Evolutionary conservation across 2,888 invertebrate genomes (phyloP), one percentile per base, ranked within the genome.

Genomic region (Mystacides longicornis): DNA sequence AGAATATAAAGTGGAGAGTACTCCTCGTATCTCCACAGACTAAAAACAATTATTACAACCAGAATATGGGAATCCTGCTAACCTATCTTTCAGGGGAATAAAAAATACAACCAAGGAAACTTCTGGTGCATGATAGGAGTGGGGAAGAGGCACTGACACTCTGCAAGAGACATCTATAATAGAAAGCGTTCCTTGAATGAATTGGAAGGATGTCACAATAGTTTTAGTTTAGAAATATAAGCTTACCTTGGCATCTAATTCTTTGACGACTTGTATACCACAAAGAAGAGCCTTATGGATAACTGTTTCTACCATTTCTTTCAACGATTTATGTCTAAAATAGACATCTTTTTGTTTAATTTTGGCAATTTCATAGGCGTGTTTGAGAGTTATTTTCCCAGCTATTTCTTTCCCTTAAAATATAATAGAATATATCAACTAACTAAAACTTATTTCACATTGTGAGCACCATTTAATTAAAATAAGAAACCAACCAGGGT

Each of bases 311-410:
- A 94, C 95, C 65, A 97, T 80, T 67, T 87, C 81, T 71, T 90
- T 66, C 59, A 89, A 64, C 9, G 78, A 68, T 61, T 75, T 72
- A 65, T 83, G 78, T 64, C 84, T 81, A 21, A 86, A 69, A 0
- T 86, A 73, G 2, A 90, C 89, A 72, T 98, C 97, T 67, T 87
- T 76, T n/a, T 84, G 79, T 73, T 99, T 98, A n/a, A 99, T 89
- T 71, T 85, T 81, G 0, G 99, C 98, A 67, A 99, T 99, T 81
- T 99, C 99, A 72, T 96, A 99, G 14, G 99, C 71, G 72, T 99
- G 99, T 70, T 95, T 98, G 1, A 92, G 67, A 0, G 95, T 92
- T 55, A 99, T 82, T 77, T 87, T 93, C 1, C 99, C 99, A 64
- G 87, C 82, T 22, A 82, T 73, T 72, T 96, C 93, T 51, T 72